Percentiles rank a stretch among this genome's conserved stretches.
phyloP scores from a whole-genome alignment of 2,888 invertebrate genomes.

The Macrosiphum euphorbiae region DNA sequence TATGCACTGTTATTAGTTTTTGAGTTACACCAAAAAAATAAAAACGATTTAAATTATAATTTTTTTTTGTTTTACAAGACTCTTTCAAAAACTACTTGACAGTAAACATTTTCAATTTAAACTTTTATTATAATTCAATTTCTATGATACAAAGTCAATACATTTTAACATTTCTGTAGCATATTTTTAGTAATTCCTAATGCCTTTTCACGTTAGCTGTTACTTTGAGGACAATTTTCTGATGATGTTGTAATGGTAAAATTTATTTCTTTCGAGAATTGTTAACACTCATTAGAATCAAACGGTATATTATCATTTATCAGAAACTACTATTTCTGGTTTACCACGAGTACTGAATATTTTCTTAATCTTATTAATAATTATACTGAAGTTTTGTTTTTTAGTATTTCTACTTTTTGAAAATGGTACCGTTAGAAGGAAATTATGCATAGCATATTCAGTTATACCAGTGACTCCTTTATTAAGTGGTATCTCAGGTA shows the following conservation, averaged over 20 bases:
- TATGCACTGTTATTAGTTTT: too few species aligned
- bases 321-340: slow-evolving; percentile 34
- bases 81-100: neutral
- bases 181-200: slow-evolving; percentile 48
- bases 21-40: too few species aligned
- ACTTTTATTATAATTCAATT: slow-evolving; percentile 15
- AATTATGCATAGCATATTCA: neutral
- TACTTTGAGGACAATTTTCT: slow-evolving; percentile 65
- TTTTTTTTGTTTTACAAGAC: too few species aligned
- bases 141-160: neutral
- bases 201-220: slow-evolving; percentile 61
- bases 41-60: too few species aligned
- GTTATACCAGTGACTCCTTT: neutral
- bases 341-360: slow-evolving; percentile 59
- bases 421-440: neutral
- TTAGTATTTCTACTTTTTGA: neutral
- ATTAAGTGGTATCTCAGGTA: neutral
- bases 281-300: slow-evolving; percentile 65
- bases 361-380: slow-evolving; percentile 20
- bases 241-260: slow-evolving; percentile 66
- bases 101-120: neutral
- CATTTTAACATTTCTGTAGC: neutral
- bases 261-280: slow-evolving; percentile 67
- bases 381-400: slow-evolving; percentile 24
- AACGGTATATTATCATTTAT: slow-evolving; percentile 68